phyloP scores from a whole-genome alignment of 2,797 vertebrate species.

The Takifugu ocellatus region DNA sequence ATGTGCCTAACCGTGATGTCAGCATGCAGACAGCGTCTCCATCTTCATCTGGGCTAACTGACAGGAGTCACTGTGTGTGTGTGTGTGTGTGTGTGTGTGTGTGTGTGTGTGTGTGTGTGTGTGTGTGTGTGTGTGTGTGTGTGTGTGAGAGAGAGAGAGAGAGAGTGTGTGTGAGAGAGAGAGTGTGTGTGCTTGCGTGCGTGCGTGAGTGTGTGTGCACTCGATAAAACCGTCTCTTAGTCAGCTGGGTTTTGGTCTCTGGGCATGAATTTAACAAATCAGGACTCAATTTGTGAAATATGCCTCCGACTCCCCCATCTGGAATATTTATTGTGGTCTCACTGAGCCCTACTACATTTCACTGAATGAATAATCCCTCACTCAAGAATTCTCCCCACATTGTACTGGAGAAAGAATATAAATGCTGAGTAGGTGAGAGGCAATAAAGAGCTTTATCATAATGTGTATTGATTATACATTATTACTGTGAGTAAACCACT shows the following conservation, averaged over 20 bases:
- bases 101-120: no score
- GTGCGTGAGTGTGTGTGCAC: not conserved
- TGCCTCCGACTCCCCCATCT: not conserved
- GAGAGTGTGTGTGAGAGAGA: no score
- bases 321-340: slow-evolving; percentile 4
- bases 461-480: no score
- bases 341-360: not conserved
- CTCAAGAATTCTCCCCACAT: slow-evolving; percentile 4
- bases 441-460: no score
- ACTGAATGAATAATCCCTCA: slow-evolving; percentile 9
- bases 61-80: not conserved
- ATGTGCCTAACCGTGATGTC: slow-evolving; percentile 32
- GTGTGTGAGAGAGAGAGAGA: no score
- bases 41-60: slow-evolving; percentile 27
- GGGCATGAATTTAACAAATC: slow-evolving; percentile 29
- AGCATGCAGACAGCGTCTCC: slow-evolving; percentile 13
- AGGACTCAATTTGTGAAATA: slow-evolving; percentile 22
- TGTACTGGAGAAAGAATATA: no score
- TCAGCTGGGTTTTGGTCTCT: slow-evolving; percentile 14
- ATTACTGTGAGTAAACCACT: no score
- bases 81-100: no score
- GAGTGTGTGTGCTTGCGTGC: no score
- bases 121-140: not conserved
- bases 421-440: no score
- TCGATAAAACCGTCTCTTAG: slow-evolving; percentile 34